These are phyloP conservation scores for Eudemis profundana DNA, from an alignment of 2,888 invertebrate genomes.

Conservation along the genomic window DNA sequence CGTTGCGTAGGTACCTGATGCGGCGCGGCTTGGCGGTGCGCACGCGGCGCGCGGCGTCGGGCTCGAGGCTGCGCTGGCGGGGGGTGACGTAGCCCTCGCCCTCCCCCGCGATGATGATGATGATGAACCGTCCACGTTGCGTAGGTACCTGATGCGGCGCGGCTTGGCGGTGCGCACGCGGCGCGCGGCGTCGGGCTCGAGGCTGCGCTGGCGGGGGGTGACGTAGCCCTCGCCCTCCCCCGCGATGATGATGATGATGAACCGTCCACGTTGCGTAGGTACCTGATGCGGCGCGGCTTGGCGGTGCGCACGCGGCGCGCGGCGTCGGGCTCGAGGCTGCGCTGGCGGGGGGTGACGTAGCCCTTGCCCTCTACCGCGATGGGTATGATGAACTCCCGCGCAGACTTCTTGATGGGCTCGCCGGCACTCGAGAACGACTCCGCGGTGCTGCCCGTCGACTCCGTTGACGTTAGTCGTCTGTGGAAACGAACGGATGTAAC, in stretches of 20 bases:
- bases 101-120: conserved; percentile 94
- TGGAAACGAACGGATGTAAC: conserved; percentile 40
- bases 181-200: background rate
- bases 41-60: conserved; percentile 82
- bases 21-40: conserved; percentile 80
- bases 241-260: too few relatives aligned
- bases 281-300: conserved; percentile 89
- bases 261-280: too few relatives aligned
- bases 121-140: conserved; percentile 41
- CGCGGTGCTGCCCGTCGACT: conserved; percentile 86
- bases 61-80: conserved; percentile 89
- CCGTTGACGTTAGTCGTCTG: conserved; percentile 85
- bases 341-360: conserved; percentile 90
- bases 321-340: conserved; percentile 91
- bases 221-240: conserved; percentile 95
- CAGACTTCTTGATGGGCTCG: conserved; percentile 93
- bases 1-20: conserved; percentile 84
- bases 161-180: background rate
- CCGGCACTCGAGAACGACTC: conserved; percentile 77
- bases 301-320: conserved; percentile 71
- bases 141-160: background rate
- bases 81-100: conserved; percentile 94
- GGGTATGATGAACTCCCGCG: conserved; percentile 96
- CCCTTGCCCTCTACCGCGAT: conserved; percentile 96
- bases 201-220: background rate